phyloP scores from a whole-genome alignment of 2,797 vertebrate genomes.

The Falco novaeseelandiae region DNA sequence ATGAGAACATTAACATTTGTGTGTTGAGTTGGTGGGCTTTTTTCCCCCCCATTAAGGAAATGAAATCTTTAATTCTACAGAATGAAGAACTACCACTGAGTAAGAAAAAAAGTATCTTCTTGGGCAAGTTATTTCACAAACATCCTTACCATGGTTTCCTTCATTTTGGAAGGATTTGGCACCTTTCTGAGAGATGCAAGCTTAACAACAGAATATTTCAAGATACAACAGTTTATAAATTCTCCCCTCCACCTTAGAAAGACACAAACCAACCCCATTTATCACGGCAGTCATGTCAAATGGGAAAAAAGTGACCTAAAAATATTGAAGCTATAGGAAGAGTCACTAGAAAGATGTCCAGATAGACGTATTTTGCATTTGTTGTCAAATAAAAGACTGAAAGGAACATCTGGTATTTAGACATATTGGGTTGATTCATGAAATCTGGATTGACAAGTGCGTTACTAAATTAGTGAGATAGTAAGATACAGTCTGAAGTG shows the following conservation, averaged over 20 bases:
- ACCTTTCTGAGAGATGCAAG: not conserved
- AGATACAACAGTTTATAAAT: not conserved
- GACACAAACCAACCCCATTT: not conserved
- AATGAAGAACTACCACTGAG: not conserved
- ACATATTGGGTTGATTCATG: not conserved
- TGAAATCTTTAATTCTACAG: not conserved
- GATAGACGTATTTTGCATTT: accelerated
- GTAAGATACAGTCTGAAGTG: accelerated
- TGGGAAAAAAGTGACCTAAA: not conserved
- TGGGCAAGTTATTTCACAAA: not conserved
- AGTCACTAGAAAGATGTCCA: not conserved
- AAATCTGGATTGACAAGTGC: not conserved
- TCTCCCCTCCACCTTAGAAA: not conserved
- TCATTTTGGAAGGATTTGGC: not conserved
- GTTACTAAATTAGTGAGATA: not conserved
- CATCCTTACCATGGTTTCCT: not conserved
- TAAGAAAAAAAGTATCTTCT: not conserved
- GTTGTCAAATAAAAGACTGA: not conserved
- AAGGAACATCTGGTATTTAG: not conserved
- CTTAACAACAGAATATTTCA: not conserved
- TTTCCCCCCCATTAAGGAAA: not conserved
- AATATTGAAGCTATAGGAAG: not conserved
- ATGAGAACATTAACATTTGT: not conserved
- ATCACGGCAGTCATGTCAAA: not conserved
- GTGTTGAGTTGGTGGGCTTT: too few species aligned